Conservation (phyloP, 1,140 invertebrate species). For the Potamilus streckersoni region DNA sequence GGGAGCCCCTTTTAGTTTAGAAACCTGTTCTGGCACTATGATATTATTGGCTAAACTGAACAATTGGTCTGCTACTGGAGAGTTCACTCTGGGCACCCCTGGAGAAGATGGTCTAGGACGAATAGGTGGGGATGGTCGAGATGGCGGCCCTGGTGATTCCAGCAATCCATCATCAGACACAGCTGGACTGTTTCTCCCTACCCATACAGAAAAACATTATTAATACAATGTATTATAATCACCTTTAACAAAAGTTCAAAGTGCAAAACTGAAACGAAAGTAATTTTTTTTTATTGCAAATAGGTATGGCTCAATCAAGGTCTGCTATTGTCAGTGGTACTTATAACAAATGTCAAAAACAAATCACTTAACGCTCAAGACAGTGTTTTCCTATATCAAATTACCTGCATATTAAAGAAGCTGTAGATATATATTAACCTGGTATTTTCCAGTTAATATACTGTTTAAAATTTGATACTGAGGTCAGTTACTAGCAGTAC, state of each 20-base stretch:
- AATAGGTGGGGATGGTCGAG: constrained; percentile 30
- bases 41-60: constrained; percentile 9
- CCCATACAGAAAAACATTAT: too few species aligned
- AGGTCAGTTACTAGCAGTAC: too few species aligned
- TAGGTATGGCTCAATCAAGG: neutral
- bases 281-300: constrained; percentile 1
- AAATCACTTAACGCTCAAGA: too few species aligned
- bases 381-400: too few species aligned
- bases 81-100: constrained; percentile 9
- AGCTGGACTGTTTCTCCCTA: constrained; percentile 39
- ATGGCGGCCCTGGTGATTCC: constrained; percentile 26
- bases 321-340: neutral
- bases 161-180: constrained; percentile 33
- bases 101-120: constrained; percentile 28
- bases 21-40: constrained; percentile 31
- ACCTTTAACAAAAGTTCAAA: too few species aligned
- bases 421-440: too few species aligned
- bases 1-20: constrained; percentile 28
- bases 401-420: too few species aligned
- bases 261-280: constrained; percentile 1
- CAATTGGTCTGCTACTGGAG: constrained; percentile 1
- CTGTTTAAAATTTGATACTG: too few species aligned
- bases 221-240: too few species aligned
- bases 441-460: too few species aligned
- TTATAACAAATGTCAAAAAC: neutral